Evolutionary conservation across 64 coral and sea anemone genomes (phyloP), one percentile per base, ranked within the genome.

Genomic region (Trachythela sp.): DNA sequence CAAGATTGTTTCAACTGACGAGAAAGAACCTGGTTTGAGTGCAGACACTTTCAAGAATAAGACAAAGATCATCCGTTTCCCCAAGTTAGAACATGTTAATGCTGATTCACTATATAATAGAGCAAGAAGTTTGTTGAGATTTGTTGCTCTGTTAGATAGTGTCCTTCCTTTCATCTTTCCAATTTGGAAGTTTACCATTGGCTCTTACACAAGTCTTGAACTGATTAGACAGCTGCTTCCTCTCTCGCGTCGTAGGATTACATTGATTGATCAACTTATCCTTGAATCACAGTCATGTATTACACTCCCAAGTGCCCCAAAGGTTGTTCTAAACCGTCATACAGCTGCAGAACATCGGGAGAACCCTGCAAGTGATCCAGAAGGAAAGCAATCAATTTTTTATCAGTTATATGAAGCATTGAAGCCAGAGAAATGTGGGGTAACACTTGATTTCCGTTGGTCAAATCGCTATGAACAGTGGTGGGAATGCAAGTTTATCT

Each of bases 401-500:
- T 84, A 90, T 58, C 90, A 99, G 93, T 83, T 99, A 35, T 99
- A 94, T 58, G 96, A 99, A 88, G 93, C 93, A 26, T 83, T 99
- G n/a, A 90, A 90, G 54, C 91, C 89, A 50, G 96, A 99, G 32
- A 99, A 90, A 18, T 99, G 96, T 92, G 96, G 96, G 18, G 84
- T 99, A 22, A 95, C 94, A 77, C 70, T 99, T 48, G 96, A 99
- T 87, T 99, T 92, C 71, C 94, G 96, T 40, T 99, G 95, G 95
- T 90, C 95, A 39, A 89, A 87, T 9, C 86, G 95, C 0, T 94
- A 98, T 87, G 95, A 98, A 35, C 95, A 98, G 71, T 98, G 95
- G 95, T 98, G 95, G 95, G 95, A 98, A 31, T 98, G 95, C 56
- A 98, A 98, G 84, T 98, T 98, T 51, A 42, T 98, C n/a, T 98